Base-by-base conservation (phyloP, 2,888 invertebrate species). In the Aspidiotus rigidus region DNA sequence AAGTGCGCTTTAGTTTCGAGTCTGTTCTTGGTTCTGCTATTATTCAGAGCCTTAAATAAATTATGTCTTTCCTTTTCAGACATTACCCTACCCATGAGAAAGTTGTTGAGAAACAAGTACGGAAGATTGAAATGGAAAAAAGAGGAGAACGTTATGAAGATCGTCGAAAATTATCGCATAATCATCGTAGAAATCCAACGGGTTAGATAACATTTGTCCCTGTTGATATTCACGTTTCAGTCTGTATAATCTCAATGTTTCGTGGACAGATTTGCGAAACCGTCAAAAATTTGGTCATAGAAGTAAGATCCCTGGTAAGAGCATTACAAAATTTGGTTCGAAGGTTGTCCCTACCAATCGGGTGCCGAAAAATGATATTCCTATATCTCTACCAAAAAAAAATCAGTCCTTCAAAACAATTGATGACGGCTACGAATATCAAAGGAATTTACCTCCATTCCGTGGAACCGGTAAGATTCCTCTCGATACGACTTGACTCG, bases 61-160 rank as follows among this genome's bases (percentile, higher is more conserved):
- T 49, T 49, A 13, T 49, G 49, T 67, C 64, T 70, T 64, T 72
- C 39, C 71, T 71, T 75, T 75, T 44, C 59, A 84, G 84, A 70
- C 86, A 84, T 74, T 92, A 84, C 78, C 92, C 92, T 0, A 89
- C 89, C 0, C 81, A 82, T 74, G 78, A 76, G 62, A 81, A 80
- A 74, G 75, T 80, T 28, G 77, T 75, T 16, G 77, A 75, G 44
- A 74, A 74, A 72, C 74, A 77, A 62, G 75, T 76, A 15, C 75
- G 76, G 61, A 62, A 72, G 28, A 74, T 75, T 55, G 80, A 80
- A 71, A 78, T 76, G 73, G 72, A 74, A 13, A 75, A 77, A 28
- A 74, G 81, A 72, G 82, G 82, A 62, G 81, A 81, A 74, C 83
- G 85, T 49, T 67, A 62, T 41, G 53, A 41, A 2, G 67, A 71